These are phyloP conservation scores for Drosophila willistoni DNA, from an alignment of 1,140 invertebrate species.

Conservation along the genomic window DNA sequence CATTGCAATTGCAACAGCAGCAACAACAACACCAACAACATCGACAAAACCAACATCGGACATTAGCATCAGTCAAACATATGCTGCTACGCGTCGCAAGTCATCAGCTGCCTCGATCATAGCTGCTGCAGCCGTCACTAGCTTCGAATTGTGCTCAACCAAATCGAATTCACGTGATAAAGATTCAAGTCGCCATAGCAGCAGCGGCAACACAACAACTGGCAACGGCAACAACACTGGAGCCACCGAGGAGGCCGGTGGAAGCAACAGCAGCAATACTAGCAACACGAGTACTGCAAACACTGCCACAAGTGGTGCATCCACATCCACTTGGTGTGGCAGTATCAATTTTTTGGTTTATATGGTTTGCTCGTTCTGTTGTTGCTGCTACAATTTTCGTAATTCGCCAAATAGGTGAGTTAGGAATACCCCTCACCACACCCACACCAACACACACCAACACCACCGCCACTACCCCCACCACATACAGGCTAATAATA, in stretches of 20 bases:
- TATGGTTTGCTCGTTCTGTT: constrained; percentile 82
- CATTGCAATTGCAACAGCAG: constrained; percentile 9
- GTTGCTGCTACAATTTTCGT: constrained; percentile 81
- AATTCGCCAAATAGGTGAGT: constrained; percentile 78
- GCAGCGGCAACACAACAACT: constrained; percentile 23
- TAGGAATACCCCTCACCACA: background rate
- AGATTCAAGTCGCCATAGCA: constrained; percentile 36
- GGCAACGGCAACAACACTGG: constrained; percentile 33
- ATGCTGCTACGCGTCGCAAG: constrained; percentile 50
- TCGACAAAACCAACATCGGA: constrained; percentile 24
- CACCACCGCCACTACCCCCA: no score
- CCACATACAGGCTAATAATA: constrained; percentile 1
- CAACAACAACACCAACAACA: constrained; percentile 22
- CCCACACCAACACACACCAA: background rate
- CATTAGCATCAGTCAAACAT: background rate
- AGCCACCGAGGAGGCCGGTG: constrained; percentile 22
- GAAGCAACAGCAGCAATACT: background rate
- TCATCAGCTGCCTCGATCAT: constrained; percentile 73
- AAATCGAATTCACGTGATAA: constrained; percentile 28
- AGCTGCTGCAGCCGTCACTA: constrained; percentile 63
- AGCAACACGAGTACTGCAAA: constrained; percentile 18
- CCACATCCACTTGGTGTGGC: constrained; percentile 77
- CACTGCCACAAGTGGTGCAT: constrained; percentile 38
- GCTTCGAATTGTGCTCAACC: constrained; percentile 41
- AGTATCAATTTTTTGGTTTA: constrained; percentile 80